A percentile compares a stretch with the other conserved stretches of the same genome.
These are phyloP conservation scores for Trichomycterus rosablanca DNA, from an alignment of 2,113 vertebrate species.

Conservation along the genomic window DNA sequence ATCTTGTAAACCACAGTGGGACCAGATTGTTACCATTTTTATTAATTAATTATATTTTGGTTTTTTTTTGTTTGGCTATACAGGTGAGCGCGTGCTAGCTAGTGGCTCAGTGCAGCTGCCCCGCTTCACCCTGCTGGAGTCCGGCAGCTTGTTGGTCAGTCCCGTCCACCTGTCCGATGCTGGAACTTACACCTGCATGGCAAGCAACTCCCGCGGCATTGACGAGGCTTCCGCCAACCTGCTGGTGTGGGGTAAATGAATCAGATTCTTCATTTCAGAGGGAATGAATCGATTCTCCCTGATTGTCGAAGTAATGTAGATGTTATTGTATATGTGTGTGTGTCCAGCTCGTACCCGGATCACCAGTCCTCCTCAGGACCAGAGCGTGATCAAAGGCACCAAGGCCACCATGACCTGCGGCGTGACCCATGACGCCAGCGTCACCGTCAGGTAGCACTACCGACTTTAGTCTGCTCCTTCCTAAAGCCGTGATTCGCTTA, in stretches of 20 bases:
- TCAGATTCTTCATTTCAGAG: neutral
- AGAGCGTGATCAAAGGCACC: constrained; percentile 97
- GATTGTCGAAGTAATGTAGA: neutral
- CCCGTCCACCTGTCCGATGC: constrained; percentile 84
- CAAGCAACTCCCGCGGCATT: constrained; percentile 91
- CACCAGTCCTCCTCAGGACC: constrained; percentile 85
- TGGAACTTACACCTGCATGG: constrained; percentile 89
- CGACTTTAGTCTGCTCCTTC: neutral
- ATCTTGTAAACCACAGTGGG: too few relatives aligned
- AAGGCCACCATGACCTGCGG: constrained; percentile 91
- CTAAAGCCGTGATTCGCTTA: neutral
- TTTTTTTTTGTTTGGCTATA: constrained; percentile 37
- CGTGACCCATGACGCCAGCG: constrained; percentile 87
- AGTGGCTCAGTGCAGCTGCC: constrained; percentile 94
- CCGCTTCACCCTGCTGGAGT: constrained; percentile 91
- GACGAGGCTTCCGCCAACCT: constrained; percentile 88
- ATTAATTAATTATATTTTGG: too few relatives aligned
- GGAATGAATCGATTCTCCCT: neutral
- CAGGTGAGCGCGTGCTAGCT: constrained; percentile 91
- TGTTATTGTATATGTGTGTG: constrained; percentile 29
- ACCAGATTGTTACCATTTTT: too few relatives aligned
- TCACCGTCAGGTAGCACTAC: constrained; percentile 76
- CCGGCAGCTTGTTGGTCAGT: constrained; percentile 89
- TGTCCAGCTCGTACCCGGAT: constrained; percentile 87
- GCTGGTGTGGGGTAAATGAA: constrained; percentile 86